Conservation (phyloP, 2,888 invertebrate genomes). For the Agrilus cyanescens region DNA sequence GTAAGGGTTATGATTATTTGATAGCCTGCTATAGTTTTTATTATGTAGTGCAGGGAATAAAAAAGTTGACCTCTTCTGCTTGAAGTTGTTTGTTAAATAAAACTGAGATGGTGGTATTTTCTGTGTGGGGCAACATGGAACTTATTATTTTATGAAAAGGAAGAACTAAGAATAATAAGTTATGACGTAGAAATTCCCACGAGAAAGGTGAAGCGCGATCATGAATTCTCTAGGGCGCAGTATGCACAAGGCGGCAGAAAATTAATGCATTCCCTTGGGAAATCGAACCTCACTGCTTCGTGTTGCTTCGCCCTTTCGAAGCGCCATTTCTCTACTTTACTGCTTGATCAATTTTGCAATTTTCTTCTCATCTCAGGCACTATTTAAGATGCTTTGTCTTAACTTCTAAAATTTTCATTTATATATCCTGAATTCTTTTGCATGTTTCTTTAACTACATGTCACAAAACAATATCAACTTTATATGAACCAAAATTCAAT, state of each 20-base stretch:
- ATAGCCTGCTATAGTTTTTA: too few species aligned
- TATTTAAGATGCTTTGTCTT: constrained; percentile 36
- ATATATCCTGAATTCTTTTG: neutral
- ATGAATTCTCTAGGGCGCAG: constrained; percentile 47
- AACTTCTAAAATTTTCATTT: constrained; percentile 8
- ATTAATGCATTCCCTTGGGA: constrained; percentile 58
- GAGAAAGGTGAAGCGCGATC: constrained; percentile 29
- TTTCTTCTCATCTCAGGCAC: constrained; percentile 29
- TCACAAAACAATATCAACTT: too few species aligned
- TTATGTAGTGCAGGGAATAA: too few species aligned
- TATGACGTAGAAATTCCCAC: constrained; percentile 31
- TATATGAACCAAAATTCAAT: too few species aligned
- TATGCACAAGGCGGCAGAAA: constrained; percentile 69
- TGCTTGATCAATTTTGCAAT: constrained; percentile 24
- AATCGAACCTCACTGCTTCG: constrained; percentile 46
- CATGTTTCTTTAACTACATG: neutral
- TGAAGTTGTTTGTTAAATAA: too few species aligned
- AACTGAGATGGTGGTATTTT: too few species aligned
- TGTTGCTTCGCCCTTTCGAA: constrained; percentile 29
- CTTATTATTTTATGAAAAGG: too few species aligned
- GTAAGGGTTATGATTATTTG: too few species aligned
- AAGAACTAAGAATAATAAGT: constrained; percentile 34
- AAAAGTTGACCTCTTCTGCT: too few species aligned
- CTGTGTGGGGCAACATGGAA: too few species aligned
- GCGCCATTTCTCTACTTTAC: constrained; percentile 24